Base-by-base conservation (phyloP, 2,113 vertebrate genomes). In the Pandion haliaetus region DNA sequence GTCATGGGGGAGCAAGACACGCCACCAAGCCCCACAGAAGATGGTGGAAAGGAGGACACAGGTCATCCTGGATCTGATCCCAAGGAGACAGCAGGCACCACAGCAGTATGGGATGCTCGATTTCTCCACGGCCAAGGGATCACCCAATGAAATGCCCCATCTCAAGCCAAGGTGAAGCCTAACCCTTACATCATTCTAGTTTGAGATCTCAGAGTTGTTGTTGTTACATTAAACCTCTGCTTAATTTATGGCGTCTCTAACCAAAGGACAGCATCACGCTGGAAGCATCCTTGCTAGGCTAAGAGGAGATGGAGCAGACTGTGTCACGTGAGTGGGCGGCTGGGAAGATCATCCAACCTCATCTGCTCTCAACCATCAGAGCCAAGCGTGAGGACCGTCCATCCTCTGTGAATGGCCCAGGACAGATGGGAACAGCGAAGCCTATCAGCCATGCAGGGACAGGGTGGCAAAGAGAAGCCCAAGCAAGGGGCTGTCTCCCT, bases 301-400 rank as follows among this genome's bases (percentile, higher is more conserved):
- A 36, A 55, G 40, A 54, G 38, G 54, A 67, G 67, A 55, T 1
- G 2, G 40, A 74, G 14, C 40, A 61, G 47, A 54, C 21, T 2
- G 0, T 1, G 3, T 25, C 59, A 52, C 10, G 0, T 2, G 17
- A 6, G 3, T 8, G 9, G 36, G 15, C 0, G 0, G 42, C 40
- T 0, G 1, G 18, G 21, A 42, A 38, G 25, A 23, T 19, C 32
- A 28, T 25, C 38, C 71, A 71, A 25, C 36, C 29, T 73, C 31
- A 0, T 3, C 10, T 6, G 3, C 31, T 36, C 2, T 6, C 1
- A 5, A 17, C 8, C 31, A 34, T 29, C 57, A 52, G 52, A 45
- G 77, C 88, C 58, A 62, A 62, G 54, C 16, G 2, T 1, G 6
- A 63, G 58, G 21, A 38, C 6, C 73, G 71, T 67, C 44, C 65